Evolutionary conservation across 2,888 invertebrate genomes (phyloP).

Genomic region (Rhopalosiphum nymphaeae): DNA sequence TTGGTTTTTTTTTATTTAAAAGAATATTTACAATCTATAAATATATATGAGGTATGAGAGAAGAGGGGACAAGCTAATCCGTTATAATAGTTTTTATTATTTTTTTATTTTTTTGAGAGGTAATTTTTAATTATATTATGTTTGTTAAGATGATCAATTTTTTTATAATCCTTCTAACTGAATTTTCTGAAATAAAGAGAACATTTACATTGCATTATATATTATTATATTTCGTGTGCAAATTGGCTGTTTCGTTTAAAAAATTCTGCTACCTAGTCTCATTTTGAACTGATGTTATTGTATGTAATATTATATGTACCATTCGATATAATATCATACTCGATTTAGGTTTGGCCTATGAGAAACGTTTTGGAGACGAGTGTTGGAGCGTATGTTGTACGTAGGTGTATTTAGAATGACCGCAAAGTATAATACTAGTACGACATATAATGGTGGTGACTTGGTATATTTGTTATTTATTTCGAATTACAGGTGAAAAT

Average conservation of each 20-base stretch:
- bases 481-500: constrained; percentile 19
- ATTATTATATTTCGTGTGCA: background rate
- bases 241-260: background rate
- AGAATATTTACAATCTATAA: background rate
- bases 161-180: background rate
- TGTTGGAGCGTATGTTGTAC: background rate
- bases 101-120: too few species aligned
- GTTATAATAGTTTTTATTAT: too few species aligned
- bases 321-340: background rate
- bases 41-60: background rate
- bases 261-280: background rate
- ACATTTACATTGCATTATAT: background rate
- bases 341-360: background rate
- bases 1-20: background rate
- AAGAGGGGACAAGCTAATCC: background rate
- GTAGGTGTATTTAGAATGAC: background rate
- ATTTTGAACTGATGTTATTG: too few species aligned
- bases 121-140: too few species aligned
- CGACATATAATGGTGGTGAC: background rate
- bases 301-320: too few species aligned
- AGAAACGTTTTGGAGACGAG: background rate
- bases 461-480: background rate
- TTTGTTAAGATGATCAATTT: too few species aligned
- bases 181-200: background rate
- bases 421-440: background rate